Conservation (phyloP, 2,113 vertebrate species). For the Colinus virginianus region DNA sequence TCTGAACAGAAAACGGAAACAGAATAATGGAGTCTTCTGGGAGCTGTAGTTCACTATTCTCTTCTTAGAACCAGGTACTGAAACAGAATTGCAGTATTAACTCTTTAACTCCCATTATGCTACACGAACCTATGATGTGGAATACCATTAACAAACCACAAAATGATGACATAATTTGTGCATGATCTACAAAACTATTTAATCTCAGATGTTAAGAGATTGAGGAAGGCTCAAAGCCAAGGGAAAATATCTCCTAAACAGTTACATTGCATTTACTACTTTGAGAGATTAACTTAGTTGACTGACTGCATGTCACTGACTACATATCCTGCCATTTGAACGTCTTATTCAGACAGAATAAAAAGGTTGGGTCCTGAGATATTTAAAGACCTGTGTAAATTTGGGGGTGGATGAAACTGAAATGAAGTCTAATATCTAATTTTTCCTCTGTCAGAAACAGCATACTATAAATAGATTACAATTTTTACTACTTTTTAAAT, state of each 20-base stretch:
- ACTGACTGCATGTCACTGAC: background rate
- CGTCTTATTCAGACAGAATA: background rate
- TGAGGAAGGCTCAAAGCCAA: background rate
- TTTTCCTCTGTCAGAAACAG: background rate
- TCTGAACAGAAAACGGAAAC: too few species aligned
- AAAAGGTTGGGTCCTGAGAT: background rate
- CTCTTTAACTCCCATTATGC: too few species aligned
- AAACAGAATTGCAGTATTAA: too few species aligned
- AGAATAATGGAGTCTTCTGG: too few species aligned
- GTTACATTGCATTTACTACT: background rate
- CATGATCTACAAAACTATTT: background rate
- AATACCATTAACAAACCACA: too few species aligned
- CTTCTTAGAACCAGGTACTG: too few species aligned
- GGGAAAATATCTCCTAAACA: background rate
- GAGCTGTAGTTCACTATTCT: too few species aligned
- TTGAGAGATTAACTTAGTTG: background rate
- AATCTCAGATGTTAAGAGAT: background rate
- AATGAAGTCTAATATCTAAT: background rate
- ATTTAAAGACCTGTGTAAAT: background rate
- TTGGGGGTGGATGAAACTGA: background rate
- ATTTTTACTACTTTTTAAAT: background rate
- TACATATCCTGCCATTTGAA: background rate
- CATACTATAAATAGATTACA: background rate
- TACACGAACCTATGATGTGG: too few species aligned
- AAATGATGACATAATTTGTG: background rate